Evolutionary conservation across 2,113 vertebrate species (phyloP).

Genomic region (Coreoperca whiteheadi): DNA sequence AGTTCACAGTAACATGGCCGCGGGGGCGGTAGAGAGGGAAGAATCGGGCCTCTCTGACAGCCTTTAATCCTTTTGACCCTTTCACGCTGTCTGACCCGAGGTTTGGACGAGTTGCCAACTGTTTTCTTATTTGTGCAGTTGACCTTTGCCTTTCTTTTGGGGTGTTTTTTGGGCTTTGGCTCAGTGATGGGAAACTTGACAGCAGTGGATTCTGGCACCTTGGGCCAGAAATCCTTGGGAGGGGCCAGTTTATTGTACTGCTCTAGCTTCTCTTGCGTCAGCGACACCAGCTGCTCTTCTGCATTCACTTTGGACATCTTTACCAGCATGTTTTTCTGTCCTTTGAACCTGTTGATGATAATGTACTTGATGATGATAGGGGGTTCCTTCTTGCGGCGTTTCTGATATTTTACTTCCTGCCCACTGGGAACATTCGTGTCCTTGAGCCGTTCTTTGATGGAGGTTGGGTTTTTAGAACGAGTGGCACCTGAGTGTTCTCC

Average conservation of each 20-base stretch:
- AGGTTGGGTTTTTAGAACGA: constrained; percentile 86
- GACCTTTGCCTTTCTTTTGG: constrained; percentile 92
- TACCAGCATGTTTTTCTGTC: constrained; percentile 98
- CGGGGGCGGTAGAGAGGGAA: constrained; percentile 87
- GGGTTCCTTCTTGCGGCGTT: constrained; percentile 93
- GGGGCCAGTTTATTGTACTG: constrained; percentile 93
- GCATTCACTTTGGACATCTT: constrained; percentile 94
- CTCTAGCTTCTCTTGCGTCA: constrained; percentile 93
- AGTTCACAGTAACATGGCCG: constrained; percentile 90
- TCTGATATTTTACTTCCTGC: constrained; percentile 86
- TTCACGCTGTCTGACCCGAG: constrained; percentile 65
- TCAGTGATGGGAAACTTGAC: constrained; percentile 91
- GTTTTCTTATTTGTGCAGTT: constrained; percentile 88
- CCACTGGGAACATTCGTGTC: constrained; percentile 69
- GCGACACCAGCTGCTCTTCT: constrained; percentile 88
- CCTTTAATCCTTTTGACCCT: constrained; percentile 83
- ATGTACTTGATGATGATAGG: constrained; percentile 99
- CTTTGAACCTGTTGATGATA: constrained; percentile 99
- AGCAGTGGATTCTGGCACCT: constrained; percentile 93
- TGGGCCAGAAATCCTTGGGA: constrained; percentile 97
- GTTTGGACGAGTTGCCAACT: constrained; percentile 83
- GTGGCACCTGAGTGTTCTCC: constrained; percentile 85
- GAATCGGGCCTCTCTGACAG: constrained; percentile 73
- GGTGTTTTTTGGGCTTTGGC: constrained; percentile 91
- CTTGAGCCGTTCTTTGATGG: constrained; percentile 76